These are phyloP conservation scores for Bufo bufo DNA, from an alignment of 2,113 vertebrate genomes.

Conservation along the genomic window DNA sequence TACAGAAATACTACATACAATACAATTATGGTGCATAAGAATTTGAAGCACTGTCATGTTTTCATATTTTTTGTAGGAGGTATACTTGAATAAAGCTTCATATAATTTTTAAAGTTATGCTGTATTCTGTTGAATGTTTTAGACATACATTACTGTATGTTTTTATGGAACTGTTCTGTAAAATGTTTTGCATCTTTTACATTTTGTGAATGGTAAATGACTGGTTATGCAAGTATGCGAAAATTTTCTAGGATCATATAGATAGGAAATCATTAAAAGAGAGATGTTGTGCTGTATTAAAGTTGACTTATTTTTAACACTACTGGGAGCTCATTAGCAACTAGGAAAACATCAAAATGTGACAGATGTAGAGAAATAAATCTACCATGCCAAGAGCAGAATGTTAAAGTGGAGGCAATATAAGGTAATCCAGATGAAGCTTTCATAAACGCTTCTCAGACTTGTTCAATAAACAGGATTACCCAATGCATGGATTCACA, in stretches of 20 bases:
- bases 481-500: not conserved
- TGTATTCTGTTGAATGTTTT: too few relatives aligned
- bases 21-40: too few relatives aligned
- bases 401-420: conserved; percentile 33
- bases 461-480: not conserved
- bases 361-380: conserved; percentile 75
- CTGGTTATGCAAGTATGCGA: conserved; percentile 28
- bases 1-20: too few relatives aligned
- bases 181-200: not conserved
- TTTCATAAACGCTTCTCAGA: not conserved
- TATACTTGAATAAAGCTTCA: too few relatives aligned
- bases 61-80: too few relatives aligned
- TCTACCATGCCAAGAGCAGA: conserved; percentile 68
- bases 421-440: not conserved
- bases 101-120: too few relatives aligned
- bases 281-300: conserved; percentile 76
- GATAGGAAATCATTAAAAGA: conserved; percentile 73
- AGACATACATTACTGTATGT: not conserved
- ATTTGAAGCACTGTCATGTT: too few relatives aligned
- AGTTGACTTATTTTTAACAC: conserved; percentile 80
- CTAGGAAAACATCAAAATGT: conserved; percentile 78
- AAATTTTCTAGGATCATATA: conserved; percentile 65
- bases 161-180: not conserved
- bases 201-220: not conserved
- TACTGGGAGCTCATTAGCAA: conserved; percentile 83